These are phyloP conservation scores for Xestia xanthographa DNA, from an alignment of 2,888 invertebrate genomes.

Conservation along the genomic window DNA sequence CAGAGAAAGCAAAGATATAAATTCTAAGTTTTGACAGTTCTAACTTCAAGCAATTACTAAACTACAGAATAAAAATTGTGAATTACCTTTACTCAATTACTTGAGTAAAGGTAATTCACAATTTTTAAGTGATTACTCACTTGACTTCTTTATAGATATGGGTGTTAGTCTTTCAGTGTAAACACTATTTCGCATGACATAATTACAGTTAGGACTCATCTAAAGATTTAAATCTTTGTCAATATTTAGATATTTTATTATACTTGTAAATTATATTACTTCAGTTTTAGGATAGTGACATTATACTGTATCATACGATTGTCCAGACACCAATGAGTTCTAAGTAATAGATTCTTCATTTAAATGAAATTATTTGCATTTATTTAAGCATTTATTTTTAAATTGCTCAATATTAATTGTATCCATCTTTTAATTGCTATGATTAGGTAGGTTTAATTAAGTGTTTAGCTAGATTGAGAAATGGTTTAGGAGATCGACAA, in stretches of 20 bases:
- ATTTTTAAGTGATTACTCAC: no score
- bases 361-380: conserved; percentile 76
- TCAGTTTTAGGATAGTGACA: conserved; percentile 48
- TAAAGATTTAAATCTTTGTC: background rate
- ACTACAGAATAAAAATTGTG: no score
- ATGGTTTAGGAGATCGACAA: conserved; percentile 70
- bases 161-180: background rate
- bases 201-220: background rate
- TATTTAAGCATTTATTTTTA: conserved; percentile 79
- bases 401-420: conserved; percentile 82
- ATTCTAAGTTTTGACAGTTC: no score
- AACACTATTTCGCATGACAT: background rate
- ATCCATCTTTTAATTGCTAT: conserved; percentile 70
- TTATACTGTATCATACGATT: conserved; percentile 60
- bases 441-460: conserved; percentile 61
- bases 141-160: no score
- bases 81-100: background rate
- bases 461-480: conserved; percentile 66
- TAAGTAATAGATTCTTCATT: conserved; percentile 74
- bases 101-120: no score
- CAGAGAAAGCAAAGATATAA: no score
- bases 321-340: conserved; percentile 83
- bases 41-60: no score
- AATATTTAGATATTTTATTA: conserved; percentile 42
- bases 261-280: conserved; percentile 58